Conservation (phyloP, 2,797 vertebrate species). For the Cephalopachus bancanus region DNA sequence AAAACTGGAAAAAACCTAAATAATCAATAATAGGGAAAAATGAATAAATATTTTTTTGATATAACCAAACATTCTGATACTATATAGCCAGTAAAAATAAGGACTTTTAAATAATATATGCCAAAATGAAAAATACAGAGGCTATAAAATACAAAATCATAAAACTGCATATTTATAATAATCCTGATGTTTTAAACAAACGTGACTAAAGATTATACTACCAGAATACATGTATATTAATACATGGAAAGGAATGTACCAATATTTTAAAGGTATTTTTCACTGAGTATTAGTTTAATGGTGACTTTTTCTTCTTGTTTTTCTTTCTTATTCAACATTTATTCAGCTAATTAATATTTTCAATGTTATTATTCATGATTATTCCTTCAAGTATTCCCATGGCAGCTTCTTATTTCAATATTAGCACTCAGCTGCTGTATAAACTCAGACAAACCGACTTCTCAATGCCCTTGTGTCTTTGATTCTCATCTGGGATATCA, state of each 20-base stretch:
- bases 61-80: background rate
- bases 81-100: background rate
- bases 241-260: background rate
- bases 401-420: background rate
- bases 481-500: background rate
- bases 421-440: background rate
- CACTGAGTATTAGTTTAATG: background rate
- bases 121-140: background rate
- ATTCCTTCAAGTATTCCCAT: background rate
- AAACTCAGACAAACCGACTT: background rate
- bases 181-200: background rate
- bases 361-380: background rate
- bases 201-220: background rate
- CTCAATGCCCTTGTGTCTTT: background rate
- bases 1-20: background rate
- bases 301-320: background rate
- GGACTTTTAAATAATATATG: background rate
- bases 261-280: background rate
- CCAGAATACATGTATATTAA: background rate
- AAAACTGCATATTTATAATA: background rate
- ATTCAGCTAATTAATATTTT: constrained; percentile 13
- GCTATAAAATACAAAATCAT: background rate
- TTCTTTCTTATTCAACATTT: constrained; percentile 18
- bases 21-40: background rate
- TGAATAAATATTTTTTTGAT: background rate